Percentiles rank a stretch among this genome's conserved stretches.
Evolutionary conservation across 2,113 vertebrate genomes (phyloP).

Genomic region (Hemibagrus wyckioides): DNA sequence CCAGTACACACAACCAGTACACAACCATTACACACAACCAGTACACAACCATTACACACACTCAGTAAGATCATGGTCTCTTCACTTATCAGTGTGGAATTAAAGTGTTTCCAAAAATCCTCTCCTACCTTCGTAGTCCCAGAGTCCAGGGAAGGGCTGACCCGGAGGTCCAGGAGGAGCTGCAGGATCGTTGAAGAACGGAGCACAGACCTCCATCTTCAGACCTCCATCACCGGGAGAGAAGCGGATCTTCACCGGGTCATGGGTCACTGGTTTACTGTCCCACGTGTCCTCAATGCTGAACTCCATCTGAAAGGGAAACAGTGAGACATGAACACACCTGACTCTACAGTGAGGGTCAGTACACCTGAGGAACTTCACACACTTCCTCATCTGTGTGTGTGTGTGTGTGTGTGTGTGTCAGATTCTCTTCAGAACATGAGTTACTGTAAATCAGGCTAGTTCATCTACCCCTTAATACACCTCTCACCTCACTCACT

Average conservation of each 20-base stretch:
- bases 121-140: conserved; percentile 90
- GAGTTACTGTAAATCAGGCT: not conserved
- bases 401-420: not conserved
- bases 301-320: conserved; percentile 78
- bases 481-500: not conserved
- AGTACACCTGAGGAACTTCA: no score
- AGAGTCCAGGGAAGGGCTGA: conserved; percentile 81
- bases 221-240: conserved; percentile 73
- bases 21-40: no score
- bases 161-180: conserved; percentile 76
- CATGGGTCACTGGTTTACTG: conserved; percentile 75
- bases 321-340: not conserved
- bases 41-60: no score
- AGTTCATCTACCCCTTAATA: not conserved
- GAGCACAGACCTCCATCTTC: conserved; percentile 77
- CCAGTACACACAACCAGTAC: no score
- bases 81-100: not conserved
- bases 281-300: conserved; percentile 82
- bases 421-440: not conserved
- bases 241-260: conserved; percentile 75
- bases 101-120: not conserved
- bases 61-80: no score
- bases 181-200: conserved; percentile 86
- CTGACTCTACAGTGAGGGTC: no score
- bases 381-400: no score